These are phyloP conservation scores for Salvelinus alpinus DNA, from an alignment of 2,113 vertebrate genomes.

Conservation along the genomic window DNA sequence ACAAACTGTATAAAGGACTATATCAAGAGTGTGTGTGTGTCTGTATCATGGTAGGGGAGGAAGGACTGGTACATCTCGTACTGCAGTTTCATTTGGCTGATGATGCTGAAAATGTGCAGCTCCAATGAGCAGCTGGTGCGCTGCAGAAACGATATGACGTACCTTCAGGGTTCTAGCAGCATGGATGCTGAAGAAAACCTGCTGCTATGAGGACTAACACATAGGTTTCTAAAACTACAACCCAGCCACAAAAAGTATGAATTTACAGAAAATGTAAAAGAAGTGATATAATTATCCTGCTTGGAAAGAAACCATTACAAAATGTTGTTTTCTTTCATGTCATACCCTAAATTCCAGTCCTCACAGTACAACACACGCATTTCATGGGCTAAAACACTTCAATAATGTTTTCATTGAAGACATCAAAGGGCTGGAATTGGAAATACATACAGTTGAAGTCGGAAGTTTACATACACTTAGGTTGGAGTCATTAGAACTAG, in stretches of 20 bases:
- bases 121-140: neutral
- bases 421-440: neutral
- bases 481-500: too few species aligned
- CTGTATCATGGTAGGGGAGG: neutral
- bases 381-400: neutral
- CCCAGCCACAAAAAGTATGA: too few species aligned
- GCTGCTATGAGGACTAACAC: neutral
- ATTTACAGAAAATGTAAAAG: too few species aligned
- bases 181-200: neutral
- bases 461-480: too few species aligned
- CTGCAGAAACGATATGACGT: neutral
- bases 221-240: too few species aligned
- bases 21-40: neutral
- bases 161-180: neutral
- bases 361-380: too few species aligned
- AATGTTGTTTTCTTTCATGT: too few species aligned
- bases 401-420: neutral
- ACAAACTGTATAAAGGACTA: neutral
- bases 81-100: neutral
- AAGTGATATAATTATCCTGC: too few species aligned
- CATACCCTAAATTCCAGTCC: too few species aligned
- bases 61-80: neutral
- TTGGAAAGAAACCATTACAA: too few species aligned
- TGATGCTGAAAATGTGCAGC: neutral
- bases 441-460: too few species aligned